A percentile compares a stretch with the other conserved stretches of the same genome.
Conservation (phyloP, 2,113 vertebrate species). For the Perccottus glenii region DNA sequence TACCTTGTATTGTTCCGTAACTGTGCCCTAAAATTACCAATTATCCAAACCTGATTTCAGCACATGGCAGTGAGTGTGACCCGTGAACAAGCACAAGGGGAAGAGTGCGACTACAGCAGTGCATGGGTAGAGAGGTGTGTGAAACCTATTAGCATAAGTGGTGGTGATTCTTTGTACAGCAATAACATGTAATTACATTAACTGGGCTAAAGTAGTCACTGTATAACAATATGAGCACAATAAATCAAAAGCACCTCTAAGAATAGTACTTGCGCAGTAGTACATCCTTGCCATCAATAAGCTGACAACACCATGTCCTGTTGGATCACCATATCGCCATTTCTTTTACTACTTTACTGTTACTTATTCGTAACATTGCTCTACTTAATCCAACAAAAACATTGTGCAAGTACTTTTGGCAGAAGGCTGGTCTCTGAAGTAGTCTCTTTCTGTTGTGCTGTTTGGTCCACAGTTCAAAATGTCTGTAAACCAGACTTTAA, state of each 20-base stretch:
- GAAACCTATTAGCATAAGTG: constrained; percentile 21
- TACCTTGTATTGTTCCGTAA: constrained; percentile 41
- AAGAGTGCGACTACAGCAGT: constrained; percentile 30
- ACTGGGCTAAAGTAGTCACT: constrained; percentile 1
- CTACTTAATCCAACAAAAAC: too few species aligned
- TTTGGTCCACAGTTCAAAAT: too few species aligned
- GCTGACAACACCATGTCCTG: background rate
- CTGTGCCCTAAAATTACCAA: constrained; percentile 43
- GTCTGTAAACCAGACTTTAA: too few species aligned
- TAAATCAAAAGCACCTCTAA: constrained; percentile 10
- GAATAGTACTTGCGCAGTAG: background rate
- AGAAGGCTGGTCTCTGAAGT: too few species aligned
- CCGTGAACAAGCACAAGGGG: constrained; percentile 22
- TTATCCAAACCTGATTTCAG: constrained; percentile 60
- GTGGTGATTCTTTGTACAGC: constrained; percentile 4
- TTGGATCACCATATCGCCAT: too few species aligned
- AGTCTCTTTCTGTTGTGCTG: too few species aligned
- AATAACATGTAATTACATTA: constrained; percentile 40
- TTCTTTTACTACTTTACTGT: too few species aligned
- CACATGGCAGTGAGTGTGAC: constrained; percentile 50
- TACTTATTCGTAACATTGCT: too few species aligned
- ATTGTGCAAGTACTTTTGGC: too few species aligned
- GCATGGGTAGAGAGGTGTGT: constrained; percentile 22
- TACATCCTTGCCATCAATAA: background rate
- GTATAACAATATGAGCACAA: constrained; percentile 11